These are phyloP conservation scores for Scolopax bukidnonensis DNA, from an alignment of 2,797 vertebrate genomes.

Conservation along the genomic window DNA sequence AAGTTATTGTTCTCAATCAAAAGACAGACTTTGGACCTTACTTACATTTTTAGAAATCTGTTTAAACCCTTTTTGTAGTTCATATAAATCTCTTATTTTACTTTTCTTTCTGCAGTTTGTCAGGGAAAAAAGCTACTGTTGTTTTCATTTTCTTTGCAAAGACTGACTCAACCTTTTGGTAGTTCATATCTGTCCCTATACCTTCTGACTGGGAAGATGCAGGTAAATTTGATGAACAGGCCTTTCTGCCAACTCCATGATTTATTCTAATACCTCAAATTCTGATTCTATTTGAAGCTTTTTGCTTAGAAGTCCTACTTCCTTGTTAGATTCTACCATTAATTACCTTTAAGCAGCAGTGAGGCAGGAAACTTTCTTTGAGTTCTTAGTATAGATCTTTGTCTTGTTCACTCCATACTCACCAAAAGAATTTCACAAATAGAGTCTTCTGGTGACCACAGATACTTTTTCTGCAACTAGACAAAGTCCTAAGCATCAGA, in stretches of 20 bases:
- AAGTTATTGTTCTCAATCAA: not conserved
- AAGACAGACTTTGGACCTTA: not conserved
- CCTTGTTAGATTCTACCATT: not conserved
- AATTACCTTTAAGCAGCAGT: not conserved
- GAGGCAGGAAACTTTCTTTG: not conserved
- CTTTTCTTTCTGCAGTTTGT: not conserved
- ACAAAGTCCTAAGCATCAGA: not conserved
- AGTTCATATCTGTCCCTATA: not conserved
- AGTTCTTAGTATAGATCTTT: not conserved
- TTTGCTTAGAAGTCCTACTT: not conserved
- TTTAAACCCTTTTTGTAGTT: not conserved
- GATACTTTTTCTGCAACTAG: not conserved
- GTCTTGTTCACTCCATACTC: not conserved
- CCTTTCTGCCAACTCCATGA: not conserved
- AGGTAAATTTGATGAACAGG: not conserved
- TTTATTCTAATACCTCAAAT: not conserved
- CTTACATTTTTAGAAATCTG: not conserved
- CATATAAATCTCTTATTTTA: not conserved
- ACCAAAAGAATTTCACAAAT: not conserved
- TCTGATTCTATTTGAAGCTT: not conserved
- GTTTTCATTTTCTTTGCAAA: not conserved
- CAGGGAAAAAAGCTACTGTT: not conserved
- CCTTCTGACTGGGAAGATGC: not conserved
- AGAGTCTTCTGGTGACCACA: not conserved
- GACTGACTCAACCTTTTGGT: not conserved